Percentiles rank a stretch among this genome's conserved stretches.
These are phyloP conservation scores for Octomys mimax DNA, from an alignment of 2,797 vertebrate genomes.

Conservation along the genomic window DNA sequence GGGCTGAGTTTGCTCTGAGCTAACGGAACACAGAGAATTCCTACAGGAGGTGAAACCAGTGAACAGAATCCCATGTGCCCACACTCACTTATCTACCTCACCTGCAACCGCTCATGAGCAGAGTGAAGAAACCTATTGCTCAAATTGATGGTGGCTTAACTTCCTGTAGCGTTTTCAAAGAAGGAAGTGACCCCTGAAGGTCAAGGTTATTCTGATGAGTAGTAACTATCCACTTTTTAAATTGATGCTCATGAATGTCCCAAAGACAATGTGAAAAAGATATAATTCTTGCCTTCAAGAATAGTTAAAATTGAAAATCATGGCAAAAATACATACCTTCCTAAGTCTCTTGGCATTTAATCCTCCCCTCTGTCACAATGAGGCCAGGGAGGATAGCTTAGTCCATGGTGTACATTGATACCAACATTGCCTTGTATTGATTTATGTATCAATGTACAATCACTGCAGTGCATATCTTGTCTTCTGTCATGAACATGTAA, in stretches of 20 bases:
- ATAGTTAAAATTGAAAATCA: conserved; percentile 53
- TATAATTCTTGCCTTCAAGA: not conserved
- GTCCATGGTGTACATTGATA: fast-evolving
- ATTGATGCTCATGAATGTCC: conserved; percentile 41
- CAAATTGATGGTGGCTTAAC: not conserved
- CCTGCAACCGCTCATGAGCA: not conserved
- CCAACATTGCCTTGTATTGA: not conserved
- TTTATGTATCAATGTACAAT: not conserved
- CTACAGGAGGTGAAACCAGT: not conserved
- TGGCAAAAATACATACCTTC: not conserved
- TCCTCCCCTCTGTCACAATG: not conserved
- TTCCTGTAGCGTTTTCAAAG: conserved; percentile 16
- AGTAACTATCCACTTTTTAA: not conserved
- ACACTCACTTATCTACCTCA: not conserved
- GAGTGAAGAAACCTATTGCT: not conserved
- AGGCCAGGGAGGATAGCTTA: not conserved
- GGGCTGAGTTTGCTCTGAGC: not conserved
- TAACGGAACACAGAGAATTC: not conserved
- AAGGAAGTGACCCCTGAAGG: conserved; percentile 48
- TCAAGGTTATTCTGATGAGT: conserved; percentile 8
- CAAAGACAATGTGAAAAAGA: conserved; percentile 7
- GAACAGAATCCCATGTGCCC: not conserved
- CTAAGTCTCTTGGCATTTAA: not conserved
- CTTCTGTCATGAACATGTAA: not conserved
- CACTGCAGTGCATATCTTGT: not conserved